These are phyloP conservation scores for Nanorana parkeri DNA, from an alignment of 2,113 vertebrate genomes.

Conservation along the genomic window DNA sequence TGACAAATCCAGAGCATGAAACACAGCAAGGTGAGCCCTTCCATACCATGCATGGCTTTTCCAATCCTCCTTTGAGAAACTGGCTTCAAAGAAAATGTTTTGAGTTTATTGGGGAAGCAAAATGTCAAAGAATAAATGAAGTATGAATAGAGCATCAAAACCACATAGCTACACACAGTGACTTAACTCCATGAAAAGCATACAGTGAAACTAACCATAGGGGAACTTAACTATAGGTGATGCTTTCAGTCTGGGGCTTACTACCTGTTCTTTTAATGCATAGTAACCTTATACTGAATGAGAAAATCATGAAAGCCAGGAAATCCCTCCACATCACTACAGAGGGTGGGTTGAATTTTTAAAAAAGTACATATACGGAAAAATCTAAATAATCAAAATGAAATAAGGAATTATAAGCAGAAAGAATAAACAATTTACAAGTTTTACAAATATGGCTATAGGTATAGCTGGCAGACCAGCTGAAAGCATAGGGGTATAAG, in stretches of 20 bases:
- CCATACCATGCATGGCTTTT: slow-evolving; percentile 16
- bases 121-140: slow-evolving; percentile 50
- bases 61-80: slow-evolving; percentile 27
- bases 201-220: background rate
- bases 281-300: background rate
- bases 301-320: too few species aligned
- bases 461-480: too few species aligned
- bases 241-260: background rate
- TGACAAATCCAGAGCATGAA: slow-evolving; percentile 11
- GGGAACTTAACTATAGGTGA: background rate
- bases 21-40: background rate
- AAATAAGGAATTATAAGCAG: too few species aligned
- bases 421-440: too few species aligned
- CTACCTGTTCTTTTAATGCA: background rate
- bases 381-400: too few species aligned
- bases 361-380: too few species aligned
- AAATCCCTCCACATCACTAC: too few species aligned
- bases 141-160: slow-evolving; percentile 12
- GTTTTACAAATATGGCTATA: too few species aligned
- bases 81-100: slow-evolving; percentile 38
- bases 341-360: too few species aligned
- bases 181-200: slow-evolving; percentile 4
- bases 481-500: too few species aligned
- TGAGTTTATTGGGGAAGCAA: slow-evolving; percentile 20
- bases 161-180: background rate